phyloP scores from a whole-genome alignment of 1,140 invertebrate genomes.

The Diploscapter pachys region DNA sequence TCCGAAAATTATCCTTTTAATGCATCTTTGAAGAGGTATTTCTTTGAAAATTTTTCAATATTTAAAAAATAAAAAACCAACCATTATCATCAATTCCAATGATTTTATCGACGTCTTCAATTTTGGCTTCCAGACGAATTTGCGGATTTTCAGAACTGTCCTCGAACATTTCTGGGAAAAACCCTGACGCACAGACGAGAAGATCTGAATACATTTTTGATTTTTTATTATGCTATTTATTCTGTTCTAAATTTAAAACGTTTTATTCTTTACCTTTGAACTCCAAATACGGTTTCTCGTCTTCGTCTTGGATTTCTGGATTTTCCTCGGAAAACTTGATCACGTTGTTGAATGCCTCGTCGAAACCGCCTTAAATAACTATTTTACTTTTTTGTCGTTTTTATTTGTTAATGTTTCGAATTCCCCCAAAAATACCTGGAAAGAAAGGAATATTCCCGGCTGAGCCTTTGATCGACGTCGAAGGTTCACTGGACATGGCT shows the following conservation, averaged over 20 bases:
- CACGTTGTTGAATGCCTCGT: constrained; percentile 19
- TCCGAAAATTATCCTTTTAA: too few species aligned
- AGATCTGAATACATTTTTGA: background rate
- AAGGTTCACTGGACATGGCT: too few species aligned
- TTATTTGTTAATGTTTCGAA: background rate
- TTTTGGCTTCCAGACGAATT: too few species aligned
- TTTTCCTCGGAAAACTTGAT: constrained; percentile 7
- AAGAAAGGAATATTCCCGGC: constrained; percentile 31
- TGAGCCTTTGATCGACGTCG: constrained; percentile 22
- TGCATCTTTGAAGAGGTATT: too few species aligned
- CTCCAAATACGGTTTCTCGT: constrained; percentile 5
- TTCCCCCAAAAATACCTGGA: constrained; percentile 19
- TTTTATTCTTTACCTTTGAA: constrained; percentile 3
- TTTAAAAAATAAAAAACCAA: too few species aligned
- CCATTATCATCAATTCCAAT: too few species aligned
- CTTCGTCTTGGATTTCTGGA: background rate
- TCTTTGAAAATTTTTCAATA: too few species aligned
- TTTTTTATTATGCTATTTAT: background rate
- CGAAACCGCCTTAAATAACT: constrained; percentile 20
- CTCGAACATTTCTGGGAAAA: background rate
- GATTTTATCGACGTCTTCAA: too few species aligned
- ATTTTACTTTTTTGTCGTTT: background rate
- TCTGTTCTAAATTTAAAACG: background rate
- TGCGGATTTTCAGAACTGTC: background rate
- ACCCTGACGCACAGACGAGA: background rate